phyloP scores from a whole-genome alignment of 1,140 invertebrate genomes.

The Calosoma granatense region DNA sequence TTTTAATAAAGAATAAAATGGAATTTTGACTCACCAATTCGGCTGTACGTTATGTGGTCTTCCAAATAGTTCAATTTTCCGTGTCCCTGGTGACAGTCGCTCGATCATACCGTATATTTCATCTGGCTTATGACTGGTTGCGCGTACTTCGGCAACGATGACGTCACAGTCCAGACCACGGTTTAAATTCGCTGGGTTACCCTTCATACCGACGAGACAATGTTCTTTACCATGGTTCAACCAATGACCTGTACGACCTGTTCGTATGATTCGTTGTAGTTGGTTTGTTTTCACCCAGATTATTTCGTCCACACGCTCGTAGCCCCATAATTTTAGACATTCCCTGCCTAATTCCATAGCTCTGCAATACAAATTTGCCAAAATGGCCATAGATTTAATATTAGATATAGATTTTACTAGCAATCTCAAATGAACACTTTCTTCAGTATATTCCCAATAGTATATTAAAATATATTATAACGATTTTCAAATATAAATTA shows the following conservation, averaged over 20 bases:
- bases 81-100: slow-evolving; percentile 77
- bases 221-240: slow-evolving; percentile 98
- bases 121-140: slow-evolving; percentile 96
- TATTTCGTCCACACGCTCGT: slow-evolving; percentile 92
- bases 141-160: slow-evolving; percentile 94
- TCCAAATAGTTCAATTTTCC: slow-evolving; percentile 97
- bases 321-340: slow-evolving; percentile 88
- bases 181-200: slow-evolving; percentile 84
- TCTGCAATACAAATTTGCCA: slow-evolving; percentile 37
- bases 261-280: slow-evolving; percentile 91
- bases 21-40: slow-evolving; percentile 87
- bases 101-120: slow-evolving; percentile 95
- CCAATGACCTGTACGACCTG: slow-evolving; percentile 95
- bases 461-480: neutral
- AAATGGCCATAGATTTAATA: neutral
- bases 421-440: neutral
- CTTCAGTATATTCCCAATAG: neutral
- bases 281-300: slow-evolving; percentile 99
- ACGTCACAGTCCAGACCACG: slow-evolving; percentile 94
- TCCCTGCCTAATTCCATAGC: slow-evolving; percentile 96
- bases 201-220: slow-evolving; percentile 94
- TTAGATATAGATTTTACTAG: too few relatives aligned
- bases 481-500: neutral
- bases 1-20: too few relatives aligned
- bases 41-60: slow-evolving; percentile 96